phyloP scores from a whole-genome alignment of 1,140 invertebrate species.

The Drosophila parabipectinata region DNA sequence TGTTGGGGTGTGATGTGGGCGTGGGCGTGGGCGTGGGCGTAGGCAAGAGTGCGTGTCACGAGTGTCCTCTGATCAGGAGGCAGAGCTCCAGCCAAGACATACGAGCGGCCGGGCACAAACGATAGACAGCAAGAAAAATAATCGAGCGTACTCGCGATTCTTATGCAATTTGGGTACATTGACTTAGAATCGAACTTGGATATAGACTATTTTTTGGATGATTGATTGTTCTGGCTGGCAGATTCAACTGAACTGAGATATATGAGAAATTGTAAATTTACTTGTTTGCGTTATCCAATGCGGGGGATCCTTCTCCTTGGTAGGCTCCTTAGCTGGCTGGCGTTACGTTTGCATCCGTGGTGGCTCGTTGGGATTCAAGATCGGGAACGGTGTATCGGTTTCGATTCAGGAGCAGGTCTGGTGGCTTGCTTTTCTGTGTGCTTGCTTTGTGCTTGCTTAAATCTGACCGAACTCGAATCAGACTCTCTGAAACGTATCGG shows the following conservation, averaged over 20 bases:
- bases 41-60: too few relatives aligned
- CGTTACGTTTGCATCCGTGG: conserved; percentile 23
- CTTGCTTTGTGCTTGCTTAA: conserved; percentile 35
- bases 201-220: conserved; percentile 11
- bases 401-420: conserved; percentile 1
- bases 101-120: background rate
- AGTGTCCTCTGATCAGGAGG: background rate
- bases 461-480: conserved; percentile 50
- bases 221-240: conserved; percentile 37
- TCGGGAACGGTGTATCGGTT: conserved; percentile 7
- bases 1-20: background rate
- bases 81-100: conserved; percentile 22
- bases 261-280: conserved; percentile 73
- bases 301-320: conserved; percentile 2
- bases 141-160: conserved; percentile 30
- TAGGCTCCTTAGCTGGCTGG: background rate
- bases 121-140: conserved; percentile 9
- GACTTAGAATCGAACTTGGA: conserved; percentile 23
- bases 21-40: background rate
- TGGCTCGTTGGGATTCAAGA: background rate
- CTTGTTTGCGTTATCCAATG: conserved; percentile 66
- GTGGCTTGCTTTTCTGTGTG: conserved; percentile 12
- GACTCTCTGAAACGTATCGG: conserved; percentile 72
- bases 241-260: conserved; percentile 51
- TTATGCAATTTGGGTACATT: conserved; percentile 65